phyloP scores from a whole-genome alignment of 92 coral and sea anemone species.

The Zoanthus gigantus region DNA sequence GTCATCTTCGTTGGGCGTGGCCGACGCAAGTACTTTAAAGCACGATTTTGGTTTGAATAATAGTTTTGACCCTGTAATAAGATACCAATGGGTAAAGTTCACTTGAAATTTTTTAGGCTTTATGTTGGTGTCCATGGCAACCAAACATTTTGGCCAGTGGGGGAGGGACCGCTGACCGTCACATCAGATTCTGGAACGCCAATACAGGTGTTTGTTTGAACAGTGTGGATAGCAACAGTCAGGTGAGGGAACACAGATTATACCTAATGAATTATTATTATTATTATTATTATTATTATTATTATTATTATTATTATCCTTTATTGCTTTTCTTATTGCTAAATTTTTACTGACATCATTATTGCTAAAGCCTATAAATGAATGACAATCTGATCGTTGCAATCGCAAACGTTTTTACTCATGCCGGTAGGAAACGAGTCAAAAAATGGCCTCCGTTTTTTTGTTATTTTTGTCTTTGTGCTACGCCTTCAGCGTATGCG shows the following conservation, averaged over 20 bases:
- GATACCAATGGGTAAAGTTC: background rate
- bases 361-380: background rate
- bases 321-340: too few species aligned
- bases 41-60: background rate
- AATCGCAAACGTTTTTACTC: too few species aligned
- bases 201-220: slow-evolving; percentile 83
- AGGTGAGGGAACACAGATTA: slow-evolving; percentile 54
- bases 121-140: slow-evolving; percentile 99
- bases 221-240: slow-evolving; percentile 91
- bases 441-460: too few species aligned
- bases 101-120: slow-evolving; percentile 63
- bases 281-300: too few species aligned
- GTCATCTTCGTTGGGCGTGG: too few species aligned
- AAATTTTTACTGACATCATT: background rate
- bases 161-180: slow-evolving; percentile 99
- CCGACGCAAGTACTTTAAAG: too few species aligned
- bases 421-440: too few species aligned
- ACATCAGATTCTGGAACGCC: slow-evolving; percentile 93
- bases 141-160: slow-evolving; percentile 90
- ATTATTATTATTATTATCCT: background rate
- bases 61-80: background rate
- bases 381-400: background rate
- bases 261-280: background rate
- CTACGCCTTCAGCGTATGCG: too few species aligned
- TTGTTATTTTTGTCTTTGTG: too few species aligned